These are phyloP conservation scores for Misgurnus anguillicaudatus DNA, from an alignment of 2,113 vertebrate species.

Conservation along the genomic window DNA sequence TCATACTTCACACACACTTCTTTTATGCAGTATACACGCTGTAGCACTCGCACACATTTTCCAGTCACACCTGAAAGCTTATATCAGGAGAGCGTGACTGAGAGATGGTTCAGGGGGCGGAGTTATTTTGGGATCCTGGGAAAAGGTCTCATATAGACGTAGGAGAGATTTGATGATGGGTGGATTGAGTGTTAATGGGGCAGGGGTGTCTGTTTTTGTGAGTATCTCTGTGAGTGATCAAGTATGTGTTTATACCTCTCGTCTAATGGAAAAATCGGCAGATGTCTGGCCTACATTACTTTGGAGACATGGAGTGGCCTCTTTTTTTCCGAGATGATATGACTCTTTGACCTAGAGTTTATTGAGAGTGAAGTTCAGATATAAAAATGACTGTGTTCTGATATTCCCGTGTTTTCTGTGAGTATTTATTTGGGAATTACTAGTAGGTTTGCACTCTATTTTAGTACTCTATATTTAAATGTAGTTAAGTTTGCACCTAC, in stretches of 20 bases:
- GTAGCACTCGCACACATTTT: constrained; percentile 8
- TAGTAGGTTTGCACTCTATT: too few relatives aligned
- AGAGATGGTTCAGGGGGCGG: background rate
- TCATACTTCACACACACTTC: background rate
- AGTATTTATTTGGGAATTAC: too few relatives aligned
- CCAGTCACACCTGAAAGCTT: constrained; percentile 21
- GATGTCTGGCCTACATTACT: constrained; percentile 37
- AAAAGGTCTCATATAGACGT: constrained; percentile 1
- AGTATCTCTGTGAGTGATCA: background rate
- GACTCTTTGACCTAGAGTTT: constrained; percentile 22
- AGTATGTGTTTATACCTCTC: constrained; percentile 7
- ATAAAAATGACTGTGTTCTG: background rate
- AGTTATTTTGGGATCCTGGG: constrained; percentile 35
- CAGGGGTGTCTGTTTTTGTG: constrained; percentile 16
- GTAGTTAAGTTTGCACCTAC: too few relatives aligned
- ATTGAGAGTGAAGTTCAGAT: constrained; percentile 15
- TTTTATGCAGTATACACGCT: background rate
- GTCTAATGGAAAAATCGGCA: constrained; percentile 43
- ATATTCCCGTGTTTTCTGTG: constrained; percentile 24
- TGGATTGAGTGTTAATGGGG: constrained; percentile 16
- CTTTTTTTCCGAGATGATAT: background rate
- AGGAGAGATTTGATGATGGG: constrained; percentile 22
- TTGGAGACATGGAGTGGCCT: constrained; percentile 18
- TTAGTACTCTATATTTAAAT: too few relatives aligned
- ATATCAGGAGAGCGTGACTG: constrained; percentile 20